phyloP scores from a whole-genome alignment of 2,888 invertebrate species.

The Malthinus flaveolus region DNA sequence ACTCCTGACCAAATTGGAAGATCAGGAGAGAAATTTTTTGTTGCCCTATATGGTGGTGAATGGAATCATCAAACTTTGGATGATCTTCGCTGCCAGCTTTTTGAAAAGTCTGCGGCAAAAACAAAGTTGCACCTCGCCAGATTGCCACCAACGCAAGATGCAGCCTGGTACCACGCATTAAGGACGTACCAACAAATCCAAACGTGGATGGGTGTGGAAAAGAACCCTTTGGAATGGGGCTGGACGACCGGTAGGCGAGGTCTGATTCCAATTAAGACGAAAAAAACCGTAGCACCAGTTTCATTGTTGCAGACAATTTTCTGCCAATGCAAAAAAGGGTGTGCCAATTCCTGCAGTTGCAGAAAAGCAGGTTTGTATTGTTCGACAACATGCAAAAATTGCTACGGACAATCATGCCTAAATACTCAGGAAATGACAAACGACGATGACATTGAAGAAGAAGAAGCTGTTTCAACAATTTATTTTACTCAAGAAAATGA shows the following conservation, averaged over 20 bases:
- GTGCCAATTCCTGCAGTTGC: neutral
- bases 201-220: constrained; percentile 8
- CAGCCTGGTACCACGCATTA: constrained; percentile 20
- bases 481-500: too few relatives aligned
- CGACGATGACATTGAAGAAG: neutral
- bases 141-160: constrained; percentile 21
- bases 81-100: neutral
- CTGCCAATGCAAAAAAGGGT: constrained; percentile 5
- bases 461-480: too few relatives aligned
- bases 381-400: neutral
- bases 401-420: neutral
- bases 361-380: neutral
- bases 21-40: constrained; percentile 8
- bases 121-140: constrained; percentile 9
- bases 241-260: constrained; percentile 26
- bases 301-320: neutral
- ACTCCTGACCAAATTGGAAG: constrained; percentile 11
- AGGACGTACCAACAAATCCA: constrained; percentile 17
- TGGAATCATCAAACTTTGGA: neutral
- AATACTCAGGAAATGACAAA: neutral
- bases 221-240: constrained; percentile 25
- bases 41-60: constrained; percentile 10
- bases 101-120: neutral
- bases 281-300: neutral
- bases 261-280: constrained; percentile 10